Evolutionary conservation across 2,113 vertebrate genomes (phyloP), one percentile per base, ranked within the genome.

Genomic region (Rafetus swinhoei): DNA sequence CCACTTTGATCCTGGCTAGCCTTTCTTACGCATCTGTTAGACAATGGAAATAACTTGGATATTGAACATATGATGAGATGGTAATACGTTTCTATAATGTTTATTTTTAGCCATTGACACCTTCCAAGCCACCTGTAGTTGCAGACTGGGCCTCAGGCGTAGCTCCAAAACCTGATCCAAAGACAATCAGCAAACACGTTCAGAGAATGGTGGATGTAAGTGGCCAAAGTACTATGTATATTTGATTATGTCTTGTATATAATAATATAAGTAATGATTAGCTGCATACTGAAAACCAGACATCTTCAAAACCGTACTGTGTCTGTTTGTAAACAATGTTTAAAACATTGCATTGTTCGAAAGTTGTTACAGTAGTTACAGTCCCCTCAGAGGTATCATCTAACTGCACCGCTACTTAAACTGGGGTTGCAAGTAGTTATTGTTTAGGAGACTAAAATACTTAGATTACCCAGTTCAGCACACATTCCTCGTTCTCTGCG

Each of bases 181-280:
- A 99, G 97, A 99, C 99, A 79, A 99, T 99, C 96, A 99, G 99
- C 97, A 99, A 99, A 95, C 99, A 99, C 0, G 99, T 99, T 88
- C 99, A 99, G 97, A 98, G 99, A 95, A 99, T 99, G 99, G 99
- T 99, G 95, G 99, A 99, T 88, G 99, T 99, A 97, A 99, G 99
- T 98, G 50, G 60, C 55, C 55, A 1, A 0, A 76, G 79, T 88
- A 72, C 39, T 57, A 84, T 86, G 22, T 2, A 0, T 54, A 4
- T 55, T 87, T 57, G 27, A 45, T 77, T 0, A 1, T 32, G 45
- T 59, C 15, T 45, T 27, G 39, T 22, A 50, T 45, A 16, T 11
- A 52, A 79, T 65, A 54, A 87, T 22, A 62, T n/a, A 69, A 0
- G 39, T 39, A 76, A 7, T 52, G 80, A 19, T 45, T 25, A 29